Conservation (phyloP, 2,888 invertebrate genomes). For the Ochropleura plecta region DNA sequence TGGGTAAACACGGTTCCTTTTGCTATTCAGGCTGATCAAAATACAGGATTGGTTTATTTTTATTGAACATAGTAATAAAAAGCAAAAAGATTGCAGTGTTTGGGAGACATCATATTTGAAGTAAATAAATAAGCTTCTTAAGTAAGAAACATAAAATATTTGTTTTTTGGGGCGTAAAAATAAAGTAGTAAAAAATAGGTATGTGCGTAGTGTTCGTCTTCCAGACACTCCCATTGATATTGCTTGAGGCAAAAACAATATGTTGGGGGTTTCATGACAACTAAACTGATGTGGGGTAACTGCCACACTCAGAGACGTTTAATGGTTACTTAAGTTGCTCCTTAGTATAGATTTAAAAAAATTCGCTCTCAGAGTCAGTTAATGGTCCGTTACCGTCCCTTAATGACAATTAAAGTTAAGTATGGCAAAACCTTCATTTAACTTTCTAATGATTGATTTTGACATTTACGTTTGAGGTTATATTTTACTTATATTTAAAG, state of each 20-base stretch:
- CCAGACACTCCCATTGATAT: background rate
- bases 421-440: too few species aligned
- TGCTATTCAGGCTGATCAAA: conserved; percentile 7
- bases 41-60: conserved; percentile 2
- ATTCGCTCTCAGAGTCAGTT: too few species aligned
- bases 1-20: conserved; percentile 29
- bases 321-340: too few species aligned
- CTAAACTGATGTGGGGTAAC: conserved; percentile 10
- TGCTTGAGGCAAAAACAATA: conserved; percentile 31
- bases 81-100: background rate
- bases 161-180: background rate
- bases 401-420: too few species aligned
- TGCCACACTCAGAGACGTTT: too few species aligned
- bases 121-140: background rate
- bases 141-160: background rate
- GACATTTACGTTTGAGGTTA: too few species aligned
- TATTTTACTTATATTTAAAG: too few species aligned
- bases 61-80: background rate
- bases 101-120: background rate
- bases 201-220: background rate
- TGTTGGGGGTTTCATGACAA: conserved; percentile 26
- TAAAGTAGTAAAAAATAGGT: conserved; percentile 1
- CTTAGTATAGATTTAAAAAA: too few species aligned
- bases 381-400: too few species aligned
- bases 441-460: too few species aligned